Conservation (phyloP, 2,888 invertebrate genomes). For the Phorcus lineatus region DNA sequence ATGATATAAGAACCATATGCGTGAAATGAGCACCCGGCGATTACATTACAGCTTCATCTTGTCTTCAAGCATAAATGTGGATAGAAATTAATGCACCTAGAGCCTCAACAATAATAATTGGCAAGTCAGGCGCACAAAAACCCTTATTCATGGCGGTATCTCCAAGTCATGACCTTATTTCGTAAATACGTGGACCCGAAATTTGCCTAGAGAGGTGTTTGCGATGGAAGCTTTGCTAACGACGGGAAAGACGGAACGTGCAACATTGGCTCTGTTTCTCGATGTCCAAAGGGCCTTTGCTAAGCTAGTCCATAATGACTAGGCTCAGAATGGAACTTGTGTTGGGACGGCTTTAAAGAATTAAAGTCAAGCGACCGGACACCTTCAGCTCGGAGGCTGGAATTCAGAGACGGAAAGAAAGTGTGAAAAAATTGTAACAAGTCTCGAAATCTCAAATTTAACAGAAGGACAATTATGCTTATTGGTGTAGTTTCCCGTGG, state of each 20-base stretch:
- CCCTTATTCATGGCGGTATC: neutral
- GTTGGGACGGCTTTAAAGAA: constrained; percentile 17
- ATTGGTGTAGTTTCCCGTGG: constrained; percentile 11
- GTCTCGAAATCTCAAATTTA: neutral
- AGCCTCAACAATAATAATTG: constrained; percentile 19
- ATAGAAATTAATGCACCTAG: constrained; percentile 10
- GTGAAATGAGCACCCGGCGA: constrained; percentile 5
- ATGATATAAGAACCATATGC: neutral
- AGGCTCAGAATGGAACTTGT: constrained; percentile 4
- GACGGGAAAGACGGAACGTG: neutral
- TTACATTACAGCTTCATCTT: constrained; percentile 3
- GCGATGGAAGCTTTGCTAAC: neutral
- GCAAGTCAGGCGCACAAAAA: neutral
- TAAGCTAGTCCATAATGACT: neutral
- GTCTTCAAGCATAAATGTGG: neutral
- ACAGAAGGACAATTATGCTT: neutral
- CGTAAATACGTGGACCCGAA: constrained; percentile 3
- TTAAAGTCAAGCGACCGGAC: constrained; percentile 22
- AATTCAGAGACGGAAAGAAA: constrained; percentile 9
- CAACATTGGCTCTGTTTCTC: constrained; percentile 4
- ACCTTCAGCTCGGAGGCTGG: neutral
- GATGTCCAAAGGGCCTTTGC: neutral
- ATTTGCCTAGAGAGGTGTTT: neutral
- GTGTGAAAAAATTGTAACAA: constrained; percentile 16
- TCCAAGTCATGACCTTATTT: constrained; percentile 1